Evolutionary conservation across 2,797 vertebrate species (phyloP).

Genomic region (Microhierax caerulescens): DNA sequence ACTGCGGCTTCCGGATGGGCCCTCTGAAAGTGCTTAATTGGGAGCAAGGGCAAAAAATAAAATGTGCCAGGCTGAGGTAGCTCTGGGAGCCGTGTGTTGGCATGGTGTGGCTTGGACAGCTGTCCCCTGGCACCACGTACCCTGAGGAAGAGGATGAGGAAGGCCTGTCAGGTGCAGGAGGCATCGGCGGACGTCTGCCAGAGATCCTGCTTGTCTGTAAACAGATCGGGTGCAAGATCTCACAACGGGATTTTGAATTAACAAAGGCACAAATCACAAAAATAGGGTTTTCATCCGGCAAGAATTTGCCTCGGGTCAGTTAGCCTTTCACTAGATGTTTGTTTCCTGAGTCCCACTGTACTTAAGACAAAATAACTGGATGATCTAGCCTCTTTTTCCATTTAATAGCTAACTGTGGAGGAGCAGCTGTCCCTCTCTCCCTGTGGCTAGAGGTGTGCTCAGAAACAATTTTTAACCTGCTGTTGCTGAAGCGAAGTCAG

Average conservation of each 20-base stretch:
- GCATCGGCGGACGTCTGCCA: not conserved
- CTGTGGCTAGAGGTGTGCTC: not conserved
- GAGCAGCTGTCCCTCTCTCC: accelerated
- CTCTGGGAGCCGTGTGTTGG: not conserved
- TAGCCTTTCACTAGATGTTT: not conserved
- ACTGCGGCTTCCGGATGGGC: accelerated
- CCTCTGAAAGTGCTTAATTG: accelerated
- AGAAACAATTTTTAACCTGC: slow-evolving; percentile 6
- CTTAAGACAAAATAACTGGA: not conserved
- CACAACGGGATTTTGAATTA: not conserved
- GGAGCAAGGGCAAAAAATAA: accelerated
- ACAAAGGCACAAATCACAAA: not conserved
- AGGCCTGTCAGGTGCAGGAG: not conserved
- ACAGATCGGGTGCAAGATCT: not conserved
- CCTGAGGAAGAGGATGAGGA: not conserved
- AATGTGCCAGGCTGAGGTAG: not conserved
- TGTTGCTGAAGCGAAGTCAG: accelerated
- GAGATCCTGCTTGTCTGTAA: not conserved
- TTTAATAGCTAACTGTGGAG: not conserved
- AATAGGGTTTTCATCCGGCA: not conserved
- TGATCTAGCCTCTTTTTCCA: not conserved
- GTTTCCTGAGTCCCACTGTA: accelerated
- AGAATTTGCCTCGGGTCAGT: accelerated
- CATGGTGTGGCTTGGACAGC: accelerated
- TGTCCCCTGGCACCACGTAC: accelerated